Evolutionary conservation across 2,888 invertebrate genomes (phyloP).

Genomic region (Tenodera sinensis): DNA sequence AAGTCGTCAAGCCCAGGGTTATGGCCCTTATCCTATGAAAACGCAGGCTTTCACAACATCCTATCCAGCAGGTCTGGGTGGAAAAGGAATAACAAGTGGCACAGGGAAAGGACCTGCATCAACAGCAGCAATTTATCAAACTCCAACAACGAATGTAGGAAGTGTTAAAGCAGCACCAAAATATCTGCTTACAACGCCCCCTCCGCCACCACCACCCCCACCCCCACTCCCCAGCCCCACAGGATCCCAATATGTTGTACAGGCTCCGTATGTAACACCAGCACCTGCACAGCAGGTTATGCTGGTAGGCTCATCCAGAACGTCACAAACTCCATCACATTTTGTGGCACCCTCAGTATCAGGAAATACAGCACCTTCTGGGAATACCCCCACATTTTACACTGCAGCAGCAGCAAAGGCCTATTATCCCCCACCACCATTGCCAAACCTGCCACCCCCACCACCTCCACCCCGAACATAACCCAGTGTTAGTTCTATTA

Average conservation of each 20-base stretch:
- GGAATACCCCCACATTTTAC: constrained; percentile 22
- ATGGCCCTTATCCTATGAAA: not conserved
- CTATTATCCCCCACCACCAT: constrained; percentile 24
- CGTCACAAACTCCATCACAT: not conserved
- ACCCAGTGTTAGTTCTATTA: not conserved
- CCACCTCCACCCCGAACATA: constrained; percentile 7
- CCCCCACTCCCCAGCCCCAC: not conserved
- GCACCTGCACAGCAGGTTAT: not conserved
- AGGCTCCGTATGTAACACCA: not conserved
- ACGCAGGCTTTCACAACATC: not conserved
- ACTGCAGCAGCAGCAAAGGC: constrained; percentile 31
- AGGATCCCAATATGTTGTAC: not conserved
- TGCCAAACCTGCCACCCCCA: not conserved
- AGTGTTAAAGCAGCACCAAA: not conserved
- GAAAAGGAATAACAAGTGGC: not conserved
- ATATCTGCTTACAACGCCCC: constrained; percentile 3
- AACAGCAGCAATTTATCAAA: not conserved
- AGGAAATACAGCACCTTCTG: not conserved
- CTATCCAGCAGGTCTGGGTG: constrained; percentile 6
- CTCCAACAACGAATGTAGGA: not conserved
- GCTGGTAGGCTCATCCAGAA: not conserved
- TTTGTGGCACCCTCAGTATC: not conserved
- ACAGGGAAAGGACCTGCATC: not conserved
- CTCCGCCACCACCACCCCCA: not conserved
- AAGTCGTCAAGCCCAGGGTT: constrained; percentile 1